A percentile compares a stretch with the other conserved stretches of the same genome.
Conservation (phyloP, 2,888 invertebrate genomes). For the Cheiracanthium punctorium region DNA sequence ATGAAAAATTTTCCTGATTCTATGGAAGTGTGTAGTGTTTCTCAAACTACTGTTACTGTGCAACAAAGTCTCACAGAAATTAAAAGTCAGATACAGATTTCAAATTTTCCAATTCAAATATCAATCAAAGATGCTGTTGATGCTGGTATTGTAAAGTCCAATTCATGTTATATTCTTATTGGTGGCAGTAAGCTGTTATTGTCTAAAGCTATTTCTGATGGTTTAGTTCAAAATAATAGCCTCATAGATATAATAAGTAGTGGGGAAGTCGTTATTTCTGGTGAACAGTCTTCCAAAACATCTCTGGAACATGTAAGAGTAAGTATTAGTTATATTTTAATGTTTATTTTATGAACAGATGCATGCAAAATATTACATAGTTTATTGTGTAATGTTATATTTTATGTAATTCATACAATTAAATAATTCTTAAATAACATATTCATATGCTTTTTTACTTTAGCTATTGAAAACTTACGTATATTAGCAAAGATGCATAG, state of each 20-base stretch:
- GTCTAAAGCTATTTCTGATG: conserved; percentile 39
- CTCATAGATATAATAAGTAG: conserved; percentile 19
- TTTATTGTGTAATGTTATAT: too few relatives aligned
- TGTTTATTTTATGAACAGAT: too few relatives aligned
- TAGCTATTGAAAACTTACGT: too few relatives aligned
- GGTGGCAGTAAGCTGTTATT: conserved; percentile 14
- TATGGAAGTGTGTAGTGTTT: background rate
- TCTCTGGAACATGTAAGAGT: conserved; percentile 19
- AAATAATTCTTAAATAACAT: too few relatives aligned
- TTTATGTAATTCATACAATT: too few relatives aligned
- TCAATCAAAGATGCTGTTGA: conserved; percentile 20
- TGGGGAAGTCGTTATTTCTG: conserved; percentile 39
- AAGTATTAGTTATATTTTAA: too few relatives aligned
- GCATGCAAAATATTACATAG: too few relatives aligned
- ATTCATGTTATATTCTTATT: conserved; percentile 25
- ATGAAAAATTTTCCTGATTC: too few relatives aligned
- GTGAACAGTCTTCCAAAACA: conserved; percentile 5
- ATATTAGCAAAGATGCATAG: too few relatives aligned
- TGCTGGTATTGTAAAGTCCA: conserved; percentile 25
- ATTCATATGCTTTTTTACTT: too few relatives aligned
- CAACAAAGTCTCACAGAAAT: conserved; percentile 34
- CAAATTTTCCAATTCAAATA: background rate
- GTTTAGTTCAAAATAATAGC: conserved; percentile 22
- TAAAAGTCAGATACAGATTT: conserved; percentile 29
- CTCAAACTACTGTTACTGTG: conserved; percentile 23